Percentiles rank a stretch among this genome's conserved stretches.
Evolutionary conservation across 2,888 invertebrate genomes (phyloP).

Genomic region (Scaeva pyrastri): DNA sequence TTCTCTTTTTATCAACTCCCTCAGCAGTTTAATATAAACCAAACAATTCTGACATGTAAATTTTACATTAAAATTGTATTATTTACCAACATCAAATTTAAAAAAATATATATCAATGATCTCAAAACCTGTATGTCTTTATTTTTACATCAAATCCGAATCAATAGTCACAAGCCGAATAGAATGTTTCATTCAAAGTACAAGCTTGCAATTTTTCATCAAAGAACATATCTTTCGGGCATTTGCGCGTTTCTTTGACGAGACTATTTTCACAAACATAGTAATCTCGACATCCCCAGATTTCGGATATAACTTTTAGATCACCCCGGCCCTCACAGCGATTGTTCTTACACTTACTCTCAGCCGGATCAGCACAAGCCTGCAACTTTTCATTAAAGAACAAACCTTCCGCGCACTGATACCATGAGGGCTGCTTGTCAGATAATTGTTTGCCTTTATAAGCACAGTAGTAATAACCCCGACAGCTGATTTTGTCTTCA

Average conservation of each 20-base stretch:
- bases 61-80: not conserved
- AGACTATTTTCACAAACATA: constrained; percentile 77
- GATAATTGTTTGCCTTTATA: constrained; percentile 64
- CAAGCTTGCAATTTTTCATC: constrained; percentile 79
- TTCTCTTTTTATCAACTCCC: not conserved
- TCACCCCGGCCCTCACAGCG: constrained; percentile 81
- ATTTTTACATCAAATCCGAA: not conserved
- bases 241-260: constrained; percentile 66
- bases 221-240: constrained; percentile 80
- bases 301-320: constrained; percentile 77
- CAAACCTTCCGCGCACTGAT: constrained; percentile 78
- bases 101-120: not conserved
- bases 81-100: not conserved
- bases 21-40: constrained; percentile 39
- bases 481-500: constrained; percentile 79
- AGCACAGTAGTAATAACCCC: constrained; percentile 80
- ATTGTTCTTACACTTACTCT: constrained; percentile 78
- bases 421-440: constrained; percentile 79
- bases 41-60: not conserved
- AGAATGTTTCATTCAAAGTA: constrained; percentile 33
- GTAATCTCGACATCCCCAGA: constrained; percentile 79
- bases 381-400: constrained; percentile 77
- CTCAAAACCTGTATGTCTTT: not conserved
- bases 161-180: constrained; percentile 50
- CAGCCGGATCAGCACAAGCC: constrained; percentile 76